These are phyloP conservation scores for Polyommatus iphigenia DNA, from an alignment of 2,888 invertebrate genomes.

Conservation along the genomic window DNA sequence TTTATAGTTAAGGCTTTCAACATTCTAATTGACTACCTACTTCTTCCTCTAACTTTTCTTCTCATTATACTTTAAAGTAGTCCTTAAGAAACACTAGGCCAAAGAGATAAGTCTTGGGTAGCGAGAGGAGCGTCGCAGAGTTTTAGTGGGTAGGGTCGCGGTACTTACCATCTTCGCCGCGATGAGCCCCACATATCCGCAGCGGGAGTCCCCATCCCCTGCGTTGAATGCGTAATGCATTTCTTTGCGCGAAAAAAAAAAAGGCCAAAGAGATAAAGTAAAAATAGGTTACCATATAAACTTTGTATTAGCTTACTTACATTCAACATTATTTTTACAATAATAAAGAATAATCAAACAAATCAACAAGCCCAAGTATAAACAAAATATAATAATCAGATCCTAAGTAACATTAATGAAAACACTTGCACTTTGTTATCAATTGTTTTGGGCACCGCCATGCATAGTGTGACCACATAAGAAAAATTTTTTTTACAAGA, in stretches of 20 bases:
- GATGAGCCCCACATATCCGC: too few species aligned
- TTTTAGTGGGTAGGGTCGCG: too few species aligned
- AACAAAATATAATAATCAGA: neutral
- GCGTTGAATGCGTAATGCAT: too few species aligned
- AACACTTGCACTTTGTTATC: neutral
- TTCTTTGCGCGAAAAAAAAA: too few species aligned
- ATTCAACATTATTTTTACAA: conserved; percentile 10
- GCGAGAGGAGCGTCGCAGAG: too few species aligned
- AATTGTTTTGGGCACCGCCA: neutral
- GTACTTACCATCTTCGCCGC: too few species aligned
- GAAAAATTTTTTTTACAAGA: neutral
- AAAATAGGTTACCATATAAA: neutral
- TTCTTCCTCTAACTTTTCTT: neutral
- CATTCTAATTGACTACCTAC: neutral
- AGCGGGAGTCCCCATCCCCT: too few species aligned
- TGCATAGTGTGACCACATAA: neutral
- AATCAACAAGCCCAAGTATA: neutral
- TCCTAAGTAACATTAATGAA: neutral
- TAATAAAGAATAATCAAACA: neutral
- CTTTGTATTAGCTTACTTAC: conserved; percentile 1
- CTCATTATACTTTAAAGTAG: neutral
- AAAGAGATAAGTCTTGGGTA: neutral
- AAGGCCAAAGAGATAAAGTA: neutral
- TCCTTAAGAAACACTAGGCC: neutral
- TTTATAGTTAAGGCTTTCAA: neutral